Base-by-base conservation (phyloP, 2,797 vertebrate genomes). In the Hydrophis major region DNA sequence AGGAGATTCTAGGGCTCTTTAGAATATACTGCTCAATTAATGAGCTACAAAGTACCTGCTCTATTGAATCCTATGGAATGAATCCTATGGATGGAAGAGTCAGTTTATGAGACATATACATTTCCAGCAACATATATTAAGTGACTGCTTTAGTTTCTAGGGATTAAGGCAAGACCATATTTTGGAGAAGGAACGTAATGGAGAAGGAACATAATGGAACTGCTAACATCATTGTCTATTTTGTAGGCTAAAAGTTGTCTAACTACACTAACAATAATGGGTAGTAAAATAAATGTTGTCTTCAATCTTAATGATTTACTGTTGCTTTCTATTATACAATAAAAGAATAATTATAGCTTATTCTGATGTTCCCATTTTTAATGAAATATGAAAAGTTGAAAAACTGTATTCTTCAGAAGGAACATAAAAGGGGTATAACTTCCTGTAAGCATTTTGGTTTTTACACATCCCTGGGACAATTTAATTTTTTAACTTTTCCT, bases 41-140 rank as follows among this genome's bases (percentile, higher is more conserved):
- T 47, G 22, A 37, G 37, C 37, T 83, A 47, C 74, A 47, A 83
- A 47, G 20, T 25, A 83, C 37, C 37, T 25, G 20, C 10, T 83
- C 74, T 83, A 8, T 37, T 50, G 47, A 37, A 74, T 74, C 32
- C 2, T 18, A 47, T 25, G 20, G 74, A 83, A 47, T 47, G 20
- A 37, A 25, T 37, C 22, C 18, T 50, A 50, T 50, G 50, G 50
- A 83, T 83, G 20, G 37, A 78, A 78, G 8, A 78, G 8, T 37
- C 20, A 78, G 37, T 11, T 78, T 22, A 42, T 78, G 32, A 78
- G 74, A 78, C 37, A 42, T 91, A 53, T 47, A 93, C 55, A 66
- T 96, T 94, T 95, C 87, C 92, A 55, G 88, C 37, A 93, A 78
- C 60, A 93, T 93, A 94, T 60, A 47, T 83, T 86, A 95, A 93